phyloP scores from a whole-genome alignment of 1,140 invertebrate species.

The Drosophila santomea region DNA sequence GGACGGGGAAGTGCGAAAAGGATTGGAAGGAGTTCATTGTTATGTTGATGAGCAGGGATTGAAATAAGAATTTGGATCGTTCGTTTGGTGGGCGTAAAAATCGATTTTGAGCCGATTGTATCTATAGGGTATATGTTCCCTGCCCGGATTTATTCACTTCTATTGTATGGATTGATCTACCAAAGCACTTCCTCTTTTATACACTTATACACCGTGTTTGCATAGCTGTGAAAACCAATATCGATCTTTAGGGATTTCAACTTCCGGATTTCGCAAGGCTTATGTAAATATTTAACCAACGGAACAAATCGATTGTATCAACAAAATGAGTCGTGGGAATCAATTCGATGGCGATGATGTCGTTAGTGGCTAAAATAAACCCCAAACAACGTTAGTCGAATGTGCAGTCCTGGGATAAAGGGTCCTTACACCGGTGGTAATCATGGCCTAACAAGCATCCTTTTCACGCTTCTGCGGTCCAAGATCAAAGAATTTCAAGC shows the following conservation, averaged over 20 bases:
- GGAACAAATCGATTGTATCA: slow-evolving; percentile 1
- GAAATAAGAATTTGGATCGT: not conserved
- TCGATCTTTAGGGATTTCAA: slow-evolving; percentile 14
- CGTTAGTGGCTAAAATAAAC: slow-evolving; percentile 44
- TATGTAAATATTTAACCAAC: slow-evolving; percentile 72
- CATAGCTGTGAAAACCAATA: slow-evolving; percentile 68
- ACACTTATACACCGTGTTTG: slow-evolving; percentile 36
- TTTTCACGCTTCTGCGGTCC: slow-evolving; percentile 21
- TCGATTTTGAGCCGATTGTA: slow-evolving; percentile 55
- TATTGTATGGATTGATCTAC: slow-evolving; percentile 48
- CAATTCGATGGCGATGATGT: not conserved
- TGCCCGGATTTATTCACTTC: slow-evolving; percentile 10
- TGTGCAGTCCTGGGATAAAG: slow-evolving; percentile 34
- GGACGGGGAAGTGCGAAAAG: slow-evolving; percentile 45
- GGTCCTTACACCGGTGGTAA: slow-evolving; percentile 1
- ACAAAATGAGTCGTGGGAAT: not conserved
- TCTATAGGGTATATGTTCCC: slow-evolving; percentile 63
- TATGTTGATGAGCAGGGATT: slow-evolving; percentile 62
- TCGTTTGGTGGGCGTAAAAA: slow-evolving; percentile 52
- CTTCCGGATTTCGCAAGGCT: slow-evolving; percentile 65
- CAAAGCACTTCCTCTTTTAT: slow-evolving; percentile 3
- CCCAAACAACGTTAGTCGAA: not conserved
- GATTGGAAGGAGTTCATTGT: slow-evolving; percentile 45
- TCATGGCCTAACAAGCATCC: slow-evolving; percentile 22
- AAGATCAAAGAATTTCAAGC: slow-evolving; percentile 51